Base-by-base conservation (phyloP, 2,888 invertebrate genomes). In the Pseudoips prasinana region DNA sequence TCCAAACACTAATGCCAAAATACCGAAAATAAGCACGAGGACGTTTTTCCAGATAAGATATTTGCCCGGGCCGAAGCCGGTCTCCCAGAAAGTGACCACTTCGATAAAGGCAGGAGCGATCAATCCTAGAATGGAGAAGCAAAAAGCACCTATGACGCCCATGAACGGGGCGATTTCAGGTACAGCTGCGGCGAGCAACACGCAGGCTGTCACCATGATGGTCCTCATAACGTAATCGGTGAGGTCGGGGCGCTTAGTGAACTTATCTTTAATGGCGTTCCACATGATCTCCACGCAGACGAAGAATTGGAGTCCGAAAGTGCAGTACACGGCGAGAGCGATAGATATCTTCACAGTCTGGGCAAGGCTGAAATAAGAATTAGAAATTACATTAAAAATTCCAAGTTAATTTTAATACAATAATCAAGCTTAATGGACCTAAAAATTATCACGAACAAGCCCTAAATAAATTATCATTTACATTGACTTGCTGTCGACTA, bases 221-320 rank as follows among this genome's bases (percentile, higher is more conserved):
- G 93, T 92, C 62, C 92, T 90, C 75, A 96, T 88, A 14, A 92
- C 75, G 78, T 96, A 96, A 73, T 97, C 96, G 3, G 93, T 92
- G 7, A 94, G 63, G 9, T 90, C 75, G 4, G 93, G 92, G 27
- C 91, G 91, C 64, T 93, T 93, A 14, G 90, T 90, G 74, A 92
- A 94, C 48, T 89, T 91, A 0, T 94, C 92, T 68, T 96, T 94
- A 30, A 98, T 88, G 30, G 90, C 90, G 60, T 94, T 95, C 96
- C 97, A 98, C 45, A 94, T 93, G 52, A 99, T 97, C 66, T 96
- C 96, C 35, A 98, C 90, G 73, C 98, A 98, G 8, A 99, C 98
- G 85, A 95, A 99, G 84, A 98, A 98, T 84, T 99, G 98, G 8
- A 99, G 92, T 3, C 97, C 97, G 73, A 98, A 99, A 0, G 98